Base-by-base conservation (phyloP, 2,888 invertebrate species). In the Stenichneumon culpator region DNA sequence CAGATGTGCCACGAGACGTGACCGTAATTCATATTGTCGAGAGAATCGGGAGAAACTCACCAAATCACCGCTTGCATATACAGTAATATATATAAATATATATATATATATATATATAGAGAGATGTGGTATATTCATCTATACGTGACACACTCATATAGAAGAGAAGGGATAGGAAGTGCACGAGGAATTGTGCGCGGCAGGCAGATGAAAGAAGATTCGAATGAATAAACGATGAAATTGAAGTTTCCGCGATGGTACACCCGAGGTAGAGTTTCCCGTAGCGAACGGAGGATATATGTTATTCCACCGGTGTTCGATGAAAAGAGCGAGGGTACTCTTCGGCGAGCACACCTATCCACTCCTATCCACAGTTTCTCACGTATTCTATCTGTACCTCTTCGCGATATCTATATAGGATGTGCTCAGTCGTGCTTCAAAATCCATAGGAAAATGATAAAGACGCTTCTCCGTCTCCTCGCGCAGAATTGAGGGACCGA, bases 1-100 rank as follows among this genome's bases (percentile, higher is more conserved):
- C 90, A 90, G 89, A 88, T 87, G 89, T 85, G 74, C 44, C 85
- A 50, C 83, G 82, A 73, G 44, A 91, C 91, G 91, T 91, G 91
- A 91, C 87, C 88, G 90, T 90, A 91, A 91, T 91, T 87, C 77
- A 88, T 89, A 88, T 90, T 89, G 87, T 85, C 82, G 78, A 44
- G 60, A 19, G 57, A 57, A 65, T 63, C 36, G 52, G 75, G 75
- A 28, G 63, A 88, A 54, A 74, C 67, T 54, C 36, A 16, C 47
- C 28, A 68, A 68, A 32, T 22, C 16, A 14, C 52, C 19, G 47
- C 50, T 22, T 28, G 11, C 7, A 44, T 11, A 50, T 47, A 60
- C 63, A 25, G 39, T 44, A 60, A 25, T 73, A 16, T 39, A 36
- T 11, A 65, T 65, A 47, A 22, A 60, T 39, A 22, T 69, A 52